These are phyloP conservation scores for Microcebus jonahi DNA, from an alignment of 2,113 vertebrate genomes.

Conservation along the genomic window DNA sequence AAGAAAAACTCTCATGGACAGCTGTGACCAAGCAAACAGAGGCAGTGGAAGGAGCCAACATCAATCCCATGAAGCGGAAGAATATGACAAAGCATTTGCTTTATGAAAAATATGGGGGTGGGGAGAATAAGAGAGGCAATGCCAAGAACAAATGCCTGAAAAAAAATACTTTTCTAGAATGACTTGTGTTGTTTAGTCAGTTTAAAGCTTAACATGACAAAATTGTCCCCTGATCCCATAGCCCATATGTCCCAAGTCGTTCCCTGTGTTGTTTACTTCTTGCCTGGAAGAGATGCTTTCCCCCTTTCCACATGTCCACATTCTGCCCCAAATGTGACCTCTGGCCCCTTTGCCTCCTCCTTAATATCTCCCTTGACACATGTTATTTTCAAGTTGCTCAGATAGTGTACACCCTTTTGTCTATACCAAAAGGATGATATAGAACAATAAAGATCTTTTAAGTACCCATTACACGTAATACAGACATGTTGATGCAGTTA, in stretches of 20 bases:
- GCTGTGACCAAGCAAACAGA: constrained; percentile 64
- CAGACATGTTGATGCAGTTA: background rate
- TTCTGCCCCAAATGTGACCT: background rate
- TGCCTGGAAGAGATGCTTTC: background rate
- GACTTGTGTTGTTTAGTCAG: constrained; percentile 43
- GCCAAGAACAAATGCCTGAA: constrained; percentile 69
- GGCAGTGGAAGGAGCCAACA: constrained; percentile 38
- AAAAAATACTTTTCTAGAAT: constrained; percentile 59
- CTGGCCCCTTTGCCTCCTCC: background rate
- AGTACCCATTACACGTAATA: background rate
- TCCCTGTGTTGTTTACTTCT: constrained; percentile 22
- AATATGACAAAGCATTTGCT: constrained; percentile 54
- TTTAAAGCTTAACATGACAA: constrained; percentile 52
- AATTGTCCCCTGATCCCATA: constrained; percentile 14
- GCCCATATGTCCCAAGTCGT: background rate
- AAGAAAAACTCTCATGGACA: constrained; percentile 36
- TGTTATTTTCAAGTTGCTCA: background rate
- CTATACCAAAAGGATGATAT: background rate
- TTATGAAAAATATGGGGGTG: constrained; percentile 57
- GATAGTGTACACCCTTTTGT: background rate
- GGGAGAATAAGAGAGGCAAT: background rate
- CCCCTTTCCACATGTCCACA: background rate
- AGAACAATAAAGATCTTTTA: background rate
- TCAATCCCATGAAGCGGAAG: background rate
- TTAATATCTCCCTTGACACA: background rate